A percentile compares a stretch with the other conserved stretches of the same genome.
phyloP scores from a whole-genome alignment of 1,140 invertebrate species.

The Physella acuta region DNA sequence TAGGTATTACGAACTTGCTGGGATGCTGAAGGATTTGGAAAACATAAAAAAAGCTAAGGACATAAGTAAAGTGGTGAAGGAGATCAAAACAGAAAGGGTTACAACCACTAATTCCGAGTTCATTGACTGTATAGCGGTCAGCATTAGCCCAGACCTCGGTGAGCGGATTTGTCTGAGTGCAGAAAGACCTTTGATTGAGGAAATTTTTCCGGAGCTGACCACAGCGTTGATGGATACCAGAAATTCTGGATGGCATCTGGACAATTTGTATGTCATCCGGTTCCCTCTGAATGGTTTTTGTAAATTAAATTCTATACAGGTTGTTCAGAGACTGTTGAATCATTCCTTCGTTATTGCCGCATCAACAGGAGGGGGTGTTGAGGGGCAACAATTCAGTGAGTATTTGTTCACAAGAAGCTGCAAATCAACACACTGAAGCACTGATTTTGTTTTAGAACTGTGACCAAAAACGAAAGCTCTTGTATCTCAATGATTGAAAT shows the following conservation, averaged over 20 bases:
- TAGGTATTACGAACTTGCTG: slow-evolving; percentile 83
- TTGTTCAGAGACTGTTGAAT: slow-evolving; percentile 84
- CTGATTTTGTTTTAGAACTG: too few species aligned
- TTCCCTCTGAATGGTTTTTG: slow-evolving; percentile 91
- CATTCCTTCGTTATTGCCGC: slow-evolving; percentile 79
- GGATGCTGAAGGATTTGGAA: slow-evolving; percentile 68
- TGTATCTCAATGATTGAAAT: too few species aligned
- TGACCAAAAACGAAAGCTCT: too few species aligned
- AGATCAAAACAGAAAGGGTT: slow-evolving; percentile 32
- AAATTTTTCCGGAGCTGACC: slow-evolving; percentile 82
- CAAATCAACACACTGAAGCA: slow-evolving; percentile 30
- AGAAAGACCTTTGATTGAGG: slow-evolving; percentile 76
- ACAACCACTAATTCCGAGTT: slow-evolving; percentile 3
- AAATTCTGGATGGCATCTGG: slow-evolving; percentile 80
- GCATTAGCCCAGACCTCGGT: slow-evolving; percentile 85
- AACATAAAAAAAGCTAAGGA: slow-evolving; percentile 72
- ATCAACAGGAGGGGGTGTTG: slow-evolving; percentile 84
- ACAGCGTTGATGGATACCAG: slow-evolving; percentile 80
- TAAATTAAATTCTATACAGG: slow-evolving; percentile 87
- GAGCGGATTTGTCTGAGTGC: slow-evolving; percentile 84
- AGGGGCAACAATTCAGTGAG: slow-evolving; percentile 89
- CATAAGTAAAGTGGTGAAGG: slow-evolving; percentile 40
- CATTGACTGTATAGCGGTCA: slow-evolving; percentile 79
- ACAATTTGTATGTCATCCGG: slow-evolving; percentile 81
- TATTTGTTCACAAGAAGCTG: slow-evolving; percentile 71